A percentile compares a stretch with the other conserved stretches of the same genome.
phyloP scores from a whole-genome alignment of 2,113 vertebrate genomes.

The Sapajus apella region DNA sequence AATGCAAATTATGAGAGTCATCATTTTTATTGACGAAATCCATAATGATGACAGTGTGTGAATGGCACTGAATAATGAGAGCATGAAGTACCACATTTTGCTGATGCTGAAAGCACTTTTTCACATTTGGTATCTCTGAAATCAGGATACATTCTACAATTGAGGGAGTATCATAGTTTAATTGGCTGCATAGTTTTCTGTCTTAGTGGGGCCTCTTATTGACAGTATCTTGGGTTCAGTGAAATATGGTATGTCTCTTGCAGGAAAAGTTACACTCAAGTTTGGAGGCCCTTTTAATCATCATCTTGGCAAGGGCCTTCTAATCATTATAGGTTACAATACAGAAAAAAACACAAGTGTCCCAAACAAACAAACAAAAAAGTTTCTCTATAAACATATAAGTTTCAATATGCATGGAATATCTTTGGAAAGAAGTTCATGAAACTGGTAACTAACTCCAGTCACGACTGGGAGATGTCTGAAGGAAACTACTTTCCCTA shows the following conservation, averaged over 20 bases:
- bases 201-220: background rate
- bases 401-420: background rate
- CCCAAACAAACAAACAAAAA: background rate
- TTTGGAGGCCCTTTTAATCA: background rate
- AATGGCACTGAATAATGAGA: background rate
- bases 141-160: background rate
- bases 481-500: background rate
- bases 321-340: background rate
- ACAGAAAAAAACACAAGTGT: background rate
- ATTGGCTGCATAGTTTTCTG: background rate
- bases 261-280: background rate
- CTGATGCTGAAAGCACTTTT: background rate
- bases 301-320: background rate
- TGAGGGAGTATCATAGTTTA: background rate
- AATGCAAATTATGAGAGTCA: background rate
- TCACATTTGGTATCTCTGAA: background rate
- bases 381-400: background rate
- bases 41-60: background rate
- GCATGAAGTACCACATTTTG: background rate
- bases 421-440: background rate
- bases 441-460: background rate
- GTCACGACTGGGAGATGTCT: background rate
- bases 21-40: background rate
- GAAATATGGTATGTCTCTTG: background rate
- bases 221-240: background rate